These are phyloP conservation scores for Todiramphus chloris DNA, from an alignment of 2,113 vertebrate species.

Conservation along the genomic window DNA sequence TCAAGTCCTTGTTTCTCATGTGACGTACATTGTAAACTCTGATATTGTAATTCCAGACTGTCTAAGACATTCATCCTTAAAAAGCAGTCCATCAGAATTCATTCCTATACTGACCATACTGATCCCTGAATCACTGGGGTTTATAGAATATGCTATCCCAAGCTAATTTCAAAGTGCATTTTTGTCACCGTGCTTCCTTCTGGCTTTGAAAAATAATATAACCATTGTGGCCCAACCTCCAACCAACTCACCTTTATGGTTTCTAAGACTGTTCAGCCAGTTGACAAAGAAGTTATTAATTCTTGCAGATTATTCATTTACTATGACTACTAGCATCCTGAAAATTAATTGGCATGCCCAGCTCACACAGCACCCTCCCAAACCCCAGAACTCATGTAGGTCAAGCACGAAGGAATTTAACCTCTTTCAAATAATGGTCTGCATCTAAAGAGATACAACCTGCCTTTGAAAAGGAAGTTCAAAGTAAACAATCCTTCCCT, in stretches of 20 bases:
- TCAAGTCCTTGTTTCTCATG: background rate
- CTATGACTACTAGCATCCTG: background rate
- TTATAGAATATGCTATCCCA: background rate
- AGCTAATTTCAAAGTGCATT: background rate
- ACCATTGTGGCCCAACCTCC: background rate
- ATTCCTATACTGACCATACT: background rate
- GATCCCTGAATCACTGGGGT: background rate
- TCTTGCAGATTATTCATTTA: background rate
- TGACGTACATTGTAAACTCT: background rate
- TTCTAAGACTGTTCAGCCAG: background rate
- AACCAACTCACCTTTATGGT: background rate
- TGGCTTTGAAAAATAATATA: background rate
- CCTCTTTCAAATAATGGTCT: background rate
- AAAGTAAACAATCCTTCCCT: background rate
- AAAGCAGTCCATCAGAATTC: background rate
- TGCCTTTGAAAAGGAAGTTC: background rate
- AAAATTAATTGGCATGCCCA: background rate
- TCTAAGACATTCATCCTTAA: background rate
- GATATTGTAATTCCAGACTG: background rate
- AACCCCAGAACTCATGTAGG: background rate
- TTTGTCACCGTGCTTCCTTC: background rate
- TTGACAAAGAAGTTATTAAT: slow-evolving; percentile 13
- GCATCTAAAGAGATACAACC: background rate
- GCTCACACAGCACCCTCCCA: background rate
- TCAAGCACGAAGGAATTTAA: background rate